These are phyloP conservation scores for Ariopsis seemanni DNA, from an alignment of 2,113 vertebrate genomes.

Conservation along the genomic window DNA sequence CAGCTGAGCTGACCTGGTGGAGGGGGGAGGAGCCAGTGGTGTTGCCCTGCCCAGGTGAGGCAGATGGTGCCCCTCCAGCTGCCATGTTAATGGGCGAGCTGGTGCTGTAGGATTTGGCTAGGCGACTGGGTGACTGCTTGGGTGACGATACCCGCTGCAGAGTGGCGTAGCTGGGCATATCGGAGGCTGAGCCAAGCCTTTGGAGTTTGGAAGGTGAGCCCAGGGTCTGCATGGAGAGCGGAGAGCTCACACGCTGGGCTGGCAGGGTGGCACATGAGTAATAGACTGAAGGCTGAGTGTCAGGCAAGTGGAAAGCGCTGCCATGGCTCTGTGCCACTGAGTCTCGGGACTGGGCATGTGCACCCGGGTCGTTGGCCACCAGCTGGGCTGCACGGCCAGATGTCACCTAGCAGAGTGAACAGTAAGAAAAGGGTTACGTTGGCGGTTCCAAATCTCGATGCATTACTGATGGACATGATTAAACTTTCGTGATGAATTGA, in stretches of 20 bases:
- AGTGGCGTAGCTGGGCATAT: slow-evolving; percentile 87
- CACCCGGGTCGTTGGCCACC: slow-evolving; percentile 71
- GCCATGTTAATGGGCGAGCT: slow-evolving; percentile 96
- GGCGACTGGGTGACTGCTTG: slow-evolving; percentile 92
- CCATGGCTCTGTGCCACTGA: slow-evolving; percentile 87
- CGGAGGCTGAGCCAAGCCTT: slow-evolving; percentile 84
- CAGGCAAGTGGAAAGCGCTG: slow-evolving; percentile 91
- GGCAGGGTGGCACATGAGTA: slow-evolving; percentile 94
- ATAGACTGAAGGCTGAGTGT: slow-evolving; percentile 82
- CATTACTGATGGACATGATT: not conserved
- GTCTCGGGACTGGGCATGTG: slow-evolving; percentile 80
- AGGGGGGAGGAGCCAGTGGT: slow-evolving; percentile 83
- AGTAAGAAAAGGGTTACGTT: slow-evolving; percentile 19
- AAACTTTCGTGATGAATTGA: not conserved
- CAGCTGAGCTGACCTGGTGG: slow-evolving; percentile 89
- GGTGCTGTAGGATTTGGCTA: slow-evolving; percentile 98
- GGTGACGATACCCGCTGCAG: slow-evolving; percentile 88
- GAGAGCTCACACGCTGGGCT: slow-evolving; percentile 90
- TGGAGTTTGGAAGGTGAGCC: slow-evolving; percentile 93
- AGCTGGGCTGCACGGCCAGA: slow-evolving; percentile 81
- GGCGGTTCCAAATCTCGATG: not conserved
- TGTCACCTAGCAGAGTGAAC: slow-evolving; percentile 72
- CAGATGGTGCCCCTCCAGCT: slow-evolving; percentile 77
- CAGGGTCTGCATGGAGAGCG: slow-evolving; percentile 80
- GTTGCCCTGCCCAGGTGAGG: slow-evolving; percentile 73